Evolutionary conservation across 37 sponge, comb jelly and placozoan species (phyloP), one percentile per base, ranked within the genome.

Genomic region (Hormiphora californensis): DNA sequence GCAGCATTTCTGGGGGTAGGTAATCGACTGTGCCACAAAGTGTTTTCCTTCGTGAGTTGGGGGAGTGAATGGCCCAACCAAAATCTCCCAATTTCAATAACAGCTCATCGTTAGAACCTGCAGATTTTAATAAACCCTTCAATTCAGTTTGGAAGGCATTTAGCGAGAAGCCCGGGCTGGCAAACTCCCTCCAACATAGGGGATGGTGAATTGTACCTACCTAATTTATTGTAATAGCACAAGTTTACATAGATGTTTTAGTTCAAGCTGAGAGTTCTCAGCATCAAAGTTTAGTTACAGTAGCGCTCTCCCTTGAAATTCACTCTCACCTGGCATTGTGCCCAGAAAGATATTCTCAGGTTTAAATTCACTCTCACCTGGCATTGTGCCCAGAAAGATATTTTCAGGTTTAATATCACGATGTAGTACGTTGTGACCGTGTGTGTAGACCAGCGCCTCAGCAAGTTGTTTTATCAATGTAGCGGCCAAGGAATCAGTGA

Each of bases 21-120:
- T 73, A 73, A 73, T 73, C 81, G 0, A 73, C 81, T 44, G 81
- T 73, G 7, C 81, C 81, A 73, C 81, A 73, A 73, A 73, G 81
- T 39, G 81, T 73, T 1, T n/a, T 33, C 35, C 81, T 73, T 40
- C 81, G 40, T 41, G 81, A 73, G 81, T 73, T 51, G 12, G 81
- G 81, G 1, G 81, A 73, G 25, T 73, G 81, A 40, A 73, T 73
- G 8, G 81, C 40, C 81, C 81, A 73, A 40, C 81, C 81, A 40
- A 73, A 73, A 30, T 73, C 81, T 19, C 81, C 81, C 0, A 73
- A 51, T 17, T 73, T 73, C 46, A 73, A 30, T 30, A 73, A 30
- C 81, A 73, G 43, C 3, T 73, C 43, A 23, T 73, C 81, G 46
- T 73, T 73, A 19, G 81, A 73, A 73, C 81, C 81, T 73, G 46